A percentile compares a stretch with the other conserved stretches of the same genome.
These are phyloP conservation scores for Ceraclea dissimilis DNA, from an alignment of 2,888 invertebrate genomes.

Conservation along the genomic window DNA sequence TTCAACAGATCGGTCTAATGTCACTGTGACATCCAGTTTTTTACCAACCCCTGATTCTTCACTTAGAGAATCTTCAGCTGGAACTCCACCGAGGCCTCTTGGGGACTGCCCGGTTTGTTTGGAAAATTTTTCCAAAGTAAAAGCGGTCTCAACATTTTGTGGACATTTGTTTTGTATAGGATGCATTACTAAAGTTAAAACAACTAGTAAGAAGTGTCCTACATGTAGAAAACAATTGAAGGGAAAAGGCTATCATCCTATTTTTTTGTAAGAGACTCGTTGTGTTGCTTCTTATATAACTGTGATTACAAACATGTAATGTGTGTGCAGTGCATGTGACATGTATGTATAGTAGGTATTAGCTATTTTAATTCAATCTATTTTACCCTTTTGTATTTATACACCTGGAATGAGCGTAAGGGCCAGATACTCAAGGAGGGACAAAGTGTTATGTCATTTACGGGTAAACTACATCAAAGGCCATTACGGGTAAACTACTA, in stretches of 20 bases:
- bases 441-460: too few species aligned
- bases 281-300: background rate
- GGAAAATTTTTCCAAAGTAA: conserved; percentile 20
- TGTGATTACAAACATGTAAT: background rate
- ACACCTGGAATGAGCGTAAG: too few species aligned
- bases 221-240: conserved; percentile 25
- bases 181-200: conserved; percentile 25
- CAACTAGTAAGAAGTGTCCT: conserved; percentile 24
- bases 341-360: too few species aligned
- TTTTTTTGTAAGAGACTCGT: conserved; percentile 23
- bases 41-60: background rate
- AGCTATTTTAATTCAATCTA: too few species aligned
- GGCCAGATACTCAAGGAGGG: too few species aligned
- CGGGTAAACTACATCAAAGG: too few species aligned
- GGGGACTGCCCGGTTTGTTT: conserved; percentile 27
- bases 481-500: too few species aligned
- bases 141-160: conserved; percentile 26
- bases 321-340: too few species aligned
- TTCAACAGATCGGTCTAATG: background rate
- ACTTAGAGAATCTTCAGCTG: background rate
- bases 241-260: conserved; percentile 26
- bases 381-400: too few species aligned
- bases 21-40: background rate
- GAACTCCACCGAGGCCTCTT: conserved; percentile 2
- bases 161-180: conserved; percentile 27